phyloP scores from a whole-genome alignment of 2,797 vertebrate species.

The Leucoraja ocellata region DNA sequence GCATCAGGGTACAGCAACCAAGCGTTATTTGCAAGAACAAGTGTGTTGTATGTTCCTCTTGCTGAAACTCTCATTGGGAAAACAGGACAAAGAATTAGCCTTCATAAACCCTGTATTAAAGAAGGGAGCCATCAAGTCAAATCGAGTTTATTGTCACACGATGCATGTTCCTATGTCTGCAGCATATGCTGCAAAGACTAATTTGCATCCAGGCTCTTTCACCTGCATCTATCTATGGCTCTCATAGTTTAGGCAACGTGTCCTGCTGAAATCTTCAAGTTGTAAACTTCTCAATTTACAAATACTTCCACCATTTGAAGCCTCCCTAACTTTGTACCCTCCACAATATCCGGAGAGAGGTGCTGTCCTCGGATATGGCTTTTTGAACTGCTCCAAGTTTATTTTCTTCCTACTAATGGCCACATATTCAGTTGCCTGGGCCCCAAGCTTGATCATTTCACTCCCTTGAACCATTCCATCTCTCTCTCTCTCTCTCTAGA shows the following conservation, averaged over 20 bases:
- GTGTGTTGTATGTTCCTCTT: neutral
- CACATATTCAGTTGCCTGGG: neutral
- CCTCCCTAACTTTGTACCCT: neutral
- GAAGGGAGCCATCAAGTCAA: no score
- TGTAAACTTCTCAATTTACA: neutral
- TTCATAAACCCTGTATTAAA: neutral
- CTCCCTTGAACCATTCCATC: neutral
- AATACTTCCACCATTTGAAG: no score
- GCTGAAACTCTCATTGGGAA: neutral
- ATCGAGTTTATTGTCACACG: no score
- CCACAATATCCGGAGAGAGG: neutral
- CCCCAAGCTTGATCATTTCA: neutral
- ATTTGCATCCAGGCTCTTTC: neutral
- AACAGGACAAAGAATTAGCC: neutral
- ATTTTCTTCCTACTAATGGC: neutral
- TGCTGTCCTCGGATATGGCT: neutral
- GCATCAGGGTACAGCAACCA: constrained; percentile 49
- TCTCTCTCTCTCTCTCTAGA: neutral
- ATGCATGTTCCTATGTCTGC: no score
- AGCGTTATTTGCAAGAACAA: neutral
- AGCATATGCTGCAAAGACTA: no score
- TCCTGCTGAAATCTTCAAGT: neutral
- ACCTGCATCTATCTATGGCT: neutral
- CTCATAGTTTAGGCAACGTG: neutral
- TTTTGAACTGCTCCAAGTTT: neutral